These are phyloP conservation scores for Acanthosepion pharaonis DNA, from an alignment of 2,888 invertebrate species.

Conservation along the genomic window DNA sequence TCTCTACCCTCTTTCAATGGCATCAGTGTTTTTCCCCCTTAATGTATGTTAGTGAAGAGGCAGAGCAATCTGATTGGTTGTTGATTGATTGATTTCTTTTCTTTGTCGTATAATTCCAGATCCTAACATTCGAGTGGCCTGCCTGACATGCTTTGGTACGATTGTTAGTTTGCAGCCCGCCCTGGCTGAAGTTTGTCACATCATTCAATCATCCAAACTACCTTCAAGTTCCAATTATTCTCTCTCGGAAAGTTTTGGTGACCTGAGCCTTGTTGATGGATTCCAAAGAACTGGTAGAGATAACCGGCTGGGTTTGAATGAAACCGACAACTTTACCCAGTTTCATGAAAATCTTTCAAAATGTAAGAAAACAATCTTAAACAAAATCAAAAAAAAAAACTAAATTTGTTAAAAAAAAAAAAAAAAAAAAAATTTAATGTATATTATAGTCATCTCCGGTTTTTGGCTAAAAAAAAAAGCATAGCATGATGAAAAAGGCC, in stretches of 20 bases:
- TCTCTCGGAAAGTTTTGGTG: constrained; percentile 6
- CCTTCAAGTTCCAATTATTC: constrained; percentile 55
- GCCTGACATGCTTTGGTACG: constrained; percentile 73
- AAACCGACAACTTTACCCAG: background rate
- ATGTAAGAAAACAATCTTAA: background rate
- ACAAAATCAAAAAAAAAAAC: no score
- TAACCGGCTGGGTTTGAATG: background rate
- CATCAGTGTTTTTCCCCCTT: no score
- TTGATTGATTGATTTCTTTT: background rate
- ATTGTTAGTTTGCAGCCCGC: constrained; percentile 73
- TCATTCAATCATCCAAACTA: constrained; percentile 65
- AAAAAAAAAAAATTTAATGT: no score
- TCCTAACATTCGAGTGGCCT: constrained; percentile 75
- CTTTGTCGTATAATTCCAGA: constrained; percentile 63
- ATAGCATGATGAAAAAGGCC: no score
- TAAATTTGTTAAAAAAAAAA: no score
- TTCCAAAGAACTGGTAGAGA: constrained; percentile 38
- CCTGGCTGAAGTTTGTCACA: constrained; percentile 72
- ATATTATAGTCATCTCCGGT: no score
- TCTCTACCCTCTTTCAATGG: no score
- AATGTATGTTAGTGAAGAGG: no score
- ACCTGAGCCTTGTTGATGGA: background rate
- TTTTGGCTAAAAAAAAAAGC: no score
- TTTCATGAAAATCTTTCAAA: background rate
- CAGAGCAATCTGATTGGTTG: no score